Percentiles rank a stretch among this genome's conserved stretches.
Evolutionary conservation across 2,797 vertebrate species (phyloP).

Genomic region (Typhlichthys eigenmanni): DNA sequence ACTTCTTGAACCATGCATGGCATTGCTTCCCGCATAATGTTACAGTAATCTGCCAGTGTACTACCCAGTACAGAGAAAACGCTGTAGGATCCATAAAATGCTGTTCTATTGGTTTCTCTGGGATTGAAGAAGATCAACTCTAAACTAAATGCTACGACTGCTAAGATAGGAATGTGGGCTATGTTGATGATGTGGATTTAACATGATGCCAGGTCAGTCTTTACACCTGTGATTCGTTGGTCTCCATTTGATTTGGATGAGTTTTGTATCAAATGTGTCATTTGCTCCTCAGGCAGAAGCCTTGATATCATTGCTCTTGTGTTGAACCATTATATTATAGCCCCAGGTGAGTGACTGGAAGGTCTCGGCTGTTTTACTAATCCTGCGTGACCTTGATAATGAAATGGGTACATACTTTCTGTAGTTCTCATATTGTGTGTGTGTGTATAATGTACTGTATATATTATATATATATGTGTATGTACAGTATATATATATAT

Average conservation of each 20-base stretch:
- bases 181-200: slow-evolving; percentile 42
- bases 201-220: slow-evolving; percentile 12
- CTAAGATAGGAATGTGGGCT: slow-evolving; percentile 54
- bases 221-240: slow-evolving; percentile 6
- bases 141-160: slow-evolving; percentile 12
- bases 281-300: neutral
- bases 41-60: no score
- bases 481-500: no score
- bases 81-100: no score
- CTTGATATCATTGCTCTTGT: slow-evolving; percentile 20
- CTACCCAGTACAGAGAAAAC: no score
- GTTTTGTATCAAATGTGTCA: slow-evolving; percentile 23
- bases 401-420: slow-evolving; percentile 13
- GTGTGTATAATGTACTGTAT: no score
- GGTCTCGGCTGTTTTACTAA: slow-evolving; percentile 21
- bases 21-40: no score
- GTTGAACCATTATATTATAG: slow-evolving; percentile 24
- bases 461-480: no score
- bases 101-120: no score
- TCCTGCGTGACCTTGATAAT: slow-evolving; percentile 41
- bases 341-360: slow-evolving; percentile 23
- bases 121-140: no score
- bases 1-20: no score
- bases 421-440: slow-evolving; percentile 14
- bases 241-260: slow-evolving; percentile 25